Evolutionary conservation across 2,113 vertebrate genomes (phyloP).

Genomic region (Cettia cetti): DNA sequence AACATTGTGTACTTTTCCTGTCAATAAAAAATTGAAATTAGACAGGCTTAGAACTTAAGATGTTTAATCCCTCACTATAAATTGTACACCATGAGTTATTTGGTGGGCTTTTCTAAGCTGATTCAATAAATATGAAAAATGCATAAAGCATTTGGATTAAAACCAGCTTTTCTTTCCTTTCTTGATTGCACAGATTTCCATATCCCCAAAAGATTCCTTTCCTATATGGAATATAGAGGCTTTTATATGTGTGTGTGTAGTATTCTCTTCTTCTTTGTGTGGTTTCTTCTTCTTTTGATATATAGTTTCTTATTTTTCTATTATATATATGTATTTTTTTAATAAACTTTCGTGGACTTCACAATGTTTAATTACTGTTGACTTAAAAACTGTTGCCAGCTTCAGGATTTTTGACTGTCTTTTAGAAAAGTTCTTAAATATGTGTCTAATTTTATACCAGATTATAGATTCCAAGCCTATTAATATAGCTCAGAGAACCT

Average conservation of each 20-base stretch:
- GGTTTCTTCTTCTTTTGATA: not conserved
- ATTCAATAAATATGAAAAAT: not conserved
- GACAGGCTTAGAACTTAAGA: not conserved
- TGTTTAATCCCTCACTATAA: not conserved
- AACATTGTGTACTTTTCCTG: not conserved
- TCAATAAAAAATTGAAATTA: conserved; percentile 2
- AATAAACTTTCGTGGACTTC: not conserved
- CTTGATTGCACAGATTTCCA: not conserved
- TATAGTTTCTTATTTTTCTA: not conserved
- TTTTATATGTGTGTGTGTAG: not conserved
- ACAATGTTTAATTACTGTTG: not conserved
- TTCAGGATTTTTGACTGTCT: not conserved
- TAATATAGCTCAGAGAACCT: not conserved
- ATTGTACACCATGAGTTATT: not conserved
- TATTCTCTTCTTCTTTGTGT: not conserved
- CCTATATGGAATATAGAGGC: not conserved
- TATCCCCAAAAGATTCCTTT: not conserved
- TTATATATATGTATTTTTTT: not conserved
- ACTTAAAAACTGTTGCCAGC: not conserved
- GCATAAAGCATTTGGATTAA: not conserved
- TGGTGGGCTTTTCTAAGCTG: not conserved
- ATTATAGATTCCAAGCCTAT: not conserved
- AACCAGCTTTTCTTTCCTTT: not conserved
- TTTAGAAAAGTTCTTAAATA: not conserved
- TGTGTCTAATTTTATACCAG: not conserved